These are phyloP conservation scores for Ptilodon capucinus DNA, from an alignment of 2,888 invertebrate genomes.

Conservation along the genomic window DNA sequence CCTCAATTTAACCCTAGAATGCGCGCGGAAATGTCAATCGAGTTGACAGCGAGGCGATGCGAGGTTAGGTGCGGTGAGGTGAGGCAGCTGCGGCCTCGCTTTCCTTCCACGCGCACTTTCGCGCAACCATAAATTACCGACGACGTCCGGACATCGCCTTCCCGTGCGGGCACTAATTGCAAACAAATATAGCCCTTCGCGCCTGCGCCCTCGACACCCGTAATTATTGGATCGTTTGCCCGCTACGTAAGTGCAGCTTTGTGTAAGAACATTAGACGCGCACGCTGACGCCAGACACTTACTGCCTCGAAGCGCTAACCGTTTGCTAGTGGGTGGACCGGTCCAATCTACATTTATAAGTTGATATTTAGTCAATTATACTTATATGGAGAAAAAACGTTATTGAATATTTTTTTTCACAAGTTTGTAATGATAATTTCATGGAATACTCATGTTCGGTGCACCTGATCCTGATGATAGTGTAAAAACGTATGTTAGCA, in stretches of 20 bases:
- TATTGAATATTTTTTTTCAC: background rate
- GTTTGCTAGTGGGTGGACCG: conserved; percentile 33
- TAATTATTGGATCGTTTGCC: conserved; percentile 54
- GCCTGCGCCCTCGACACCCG: conserved; percentile 47
- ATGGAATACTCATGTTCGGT: conserved; percentile 7
- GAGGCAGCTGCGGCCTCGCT: conserved; percentile 53
- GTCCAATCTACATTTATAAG: conserved; percentile 28
- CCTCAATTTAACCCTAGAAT: conserved; percentile 47
- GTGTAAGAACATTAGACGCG: conserved; percentile 46
- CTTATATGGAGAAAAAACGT: background rate
- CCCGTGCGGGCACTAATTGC: conserved; percentile 68
- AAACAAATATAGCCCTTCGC: conserved; percentile 69
- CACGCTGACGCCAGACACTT: conserved; percentile 25
- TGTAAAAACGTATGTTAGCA: conserved; percentile 23
- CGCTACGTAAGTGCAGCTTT: conserved; percentile 48
- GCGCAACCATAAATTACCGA: conserved; percentile 64
- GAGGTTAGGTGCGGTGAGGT: too few relatives aligned
- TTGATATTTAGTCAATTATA: background rate
- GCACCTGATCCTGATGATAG: conserved; percentile 11
- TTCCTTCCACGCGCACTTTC: conserved; percentile 30
- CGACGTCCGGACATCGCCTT: conserved; percentile 55
- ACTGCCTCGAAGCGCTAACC: conserved; percentile 43
- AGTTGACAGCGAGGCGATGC: too few relatives aligned
- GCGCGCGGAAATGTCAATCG: conserved; percentile 67
- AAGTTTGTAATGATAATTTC: conserved; percentile 12